Evolutionary conservation across 1,140 invertebrate genomes (phyloP).

Genomic region (Bombus waltoni): DNA sequence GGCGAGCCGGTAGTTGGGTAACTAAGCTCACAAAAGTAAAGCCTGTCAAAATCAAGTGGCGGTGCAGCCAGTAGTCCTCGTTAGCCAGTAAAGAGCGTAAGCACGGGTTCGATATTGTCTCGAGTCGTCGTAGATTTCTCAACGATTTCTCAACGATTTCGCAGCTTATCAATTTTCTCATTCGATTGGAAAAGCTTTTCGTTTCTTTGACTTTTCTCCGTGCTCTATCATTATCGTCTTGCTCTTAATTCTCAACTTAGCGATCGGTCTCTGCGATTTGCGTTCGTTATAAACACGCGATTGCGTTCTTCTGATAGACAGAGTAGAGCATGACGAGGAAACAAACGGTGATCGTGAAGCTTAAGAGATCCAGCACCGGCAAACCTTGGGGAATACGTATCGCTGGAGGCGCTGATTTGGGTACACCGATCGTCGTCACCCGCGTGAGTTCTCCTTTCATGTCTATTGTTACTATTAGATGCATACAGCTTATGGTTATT

Average conservation of each 20-base stretch:
- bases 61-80: slow-evolving; percentile 58
- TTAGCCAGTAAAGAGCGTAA: slow-evolving; percentile 57
- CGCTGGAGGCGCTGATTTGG: slow-evolving; percentile 94
- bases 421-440: slow-evolving; percentile 94
- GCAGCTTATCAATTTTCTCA: background rate
- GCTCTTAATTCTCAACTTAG: background rate
- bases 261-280: background rate
- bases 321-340: slow-evolving; percentile 83
- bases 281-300: slow-evolving; percentile 19
- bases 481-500: slow-evolving; percentile 12
- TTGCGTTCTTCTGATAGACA: slow-evolving; percentile 37
- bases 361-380: slow-evolving; percentile 89
- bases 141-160: no score
- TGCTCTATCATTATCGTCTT: background rate
- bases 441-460: slow-evolving; percentile 87
- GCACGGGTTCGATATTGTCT: slow-evolving; percentile 35
- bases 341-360: slow-evolving; percentile 88
- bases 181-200: no score
- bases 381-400: slow-evolving; percentile 96
- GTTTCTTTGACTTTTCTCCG: background rate
- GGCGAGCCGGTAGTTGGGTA: slow-evolving; percentile 74
- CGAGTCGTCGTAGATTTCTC: slow-evolving; percentile 13
- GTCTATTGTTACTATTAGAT: background rate
- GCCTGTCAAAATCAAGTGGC: slow-evolving; percentile 79
- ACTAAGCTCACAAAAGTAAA: slow-evolving; percentile 69